Conservation (phyloP, 1,140 invertebrate species). For the Drosophila ogumai region DNA sequence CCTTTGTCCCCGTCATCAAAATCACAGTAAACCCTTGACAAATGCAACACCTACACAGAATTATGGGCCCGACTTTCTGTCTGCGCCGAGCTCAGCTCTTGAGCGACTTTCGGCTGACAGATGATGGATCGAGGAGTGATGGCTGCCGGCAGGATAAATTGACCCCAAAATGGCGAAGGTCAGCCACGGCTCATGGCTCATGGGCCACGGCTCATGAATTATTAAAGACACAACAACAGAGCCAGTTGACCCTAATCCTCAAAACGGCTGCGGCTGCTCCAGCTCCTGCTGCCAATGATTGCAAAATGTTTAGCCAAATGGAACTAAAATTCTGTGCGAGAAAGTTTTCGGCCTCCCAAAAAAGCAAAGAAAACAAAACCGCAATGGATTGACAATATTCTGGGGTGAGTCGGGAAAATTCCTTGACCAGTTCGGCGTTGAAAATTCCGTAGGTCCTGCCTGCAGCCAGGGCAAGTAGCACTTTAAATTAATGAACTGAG, state of each 20-base stretch:
- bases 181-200: slow-evolving; percentile 44
- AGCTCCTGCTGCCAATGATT: slow-evolving; percentile 54
- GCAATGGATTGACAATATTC: slow-evolving; percentile 61
- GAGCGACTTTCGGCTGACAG: slow-evolving; percentile 36
- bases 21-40: slow-evolving; percentile 45
- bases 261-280: slow-evolving; percentile 20
- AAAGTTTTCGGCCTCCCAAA: slow-evolving; percentile 13
- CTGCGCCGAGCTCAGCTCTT: slow-evolving; percentile 14
- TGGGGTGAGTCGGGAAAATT: slow-evolving; percentile 4
- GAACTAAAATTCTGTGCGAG: slow-evolving; percentile 49
- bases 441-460: slow-evolving; percentile 16
- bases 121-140: slow-evolving; percentile 20
- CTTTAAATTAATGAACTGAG: slow-evolving; percentile 83
- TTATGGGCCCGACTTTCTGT: slow-evolving; percentile 9
- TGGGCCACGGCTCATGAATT: slow-evolving; percentile 60
- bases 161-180: slow-evolving; percentile 73
- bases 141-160: slow-evolving; percentile 53
- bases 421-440: slow-evolving; percentile 32
- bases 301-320: slow-evolving; percentile 70
- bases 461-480: slow-evolving; percentile 63
- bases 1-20: slow-evolving; percentile 34
- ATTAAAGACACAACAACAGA: slow-evolving; percentile 61
- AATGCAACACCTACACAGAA: slow-evolving; percentile 34
- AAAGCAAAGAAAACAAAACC: slow-evolving; percentile 37
- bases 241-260: slow-evolving; percentile 71